phyloP scores from a whole-genome alignment of 2,888 invertebrate species.

The Napeogenes inachia region DNA sequence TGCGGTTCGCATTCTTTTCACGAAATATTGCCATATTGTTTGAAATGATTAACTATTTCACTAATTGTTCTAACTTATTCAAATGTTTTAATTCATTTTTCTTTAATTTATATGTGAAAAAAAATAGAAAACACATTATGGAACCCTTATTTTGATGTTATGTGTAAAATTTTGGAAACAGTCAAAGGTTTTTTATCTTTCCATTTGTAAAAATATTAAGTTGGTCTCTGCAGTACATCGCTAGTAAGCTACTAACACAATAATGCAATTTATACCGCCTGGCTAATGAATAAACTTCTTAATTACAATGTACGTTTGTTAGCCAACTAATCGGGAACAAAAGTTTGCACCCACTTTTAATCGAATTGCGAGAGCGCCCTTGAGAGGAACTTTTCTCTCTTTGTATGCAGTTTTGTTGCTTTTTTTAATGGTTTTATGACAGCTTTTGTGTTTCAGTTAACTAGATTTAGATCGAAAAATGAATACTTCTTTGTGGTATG shows the following conservation, averaged over 20 bases:
- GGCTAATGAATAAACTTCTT: conserved; percentile 14
- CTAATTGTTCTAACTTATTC: too few relatives aligned
- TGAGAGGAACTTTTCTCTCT: conserved; percentile 3
- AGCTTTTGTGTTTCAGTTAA: conserved; percentile 5
- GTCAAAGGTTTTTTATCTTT: background rate
- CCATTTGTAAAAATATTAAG: background rate
- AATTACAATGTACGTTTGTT: conserved; percentile 14
- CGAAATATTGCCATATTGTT: background rate
- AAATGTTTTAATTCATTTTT: too few relatives aligned
- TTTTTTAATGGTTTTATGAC: conserved; percentile 5
- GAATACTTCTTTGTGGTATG: background rate
- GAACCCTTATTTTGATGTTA: background rate
- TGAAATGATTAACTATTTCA: background rate
- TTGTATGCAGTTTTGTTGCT: conserved; percentile 9
- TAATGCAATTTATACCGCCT: conserved; percentile 7
- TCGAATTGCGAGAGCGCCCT: conserved; percentile 19
- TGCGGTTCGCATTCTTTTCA: conserved; percentile 12
- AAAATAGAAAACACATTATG: background rate
- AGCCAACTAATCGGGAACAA: conserved; percentile 20
- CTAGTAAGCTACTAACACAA: background rate
- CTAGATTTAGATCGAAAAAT: conserved; percentile 5
- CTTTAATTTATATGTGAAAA: too few relatives aligned
- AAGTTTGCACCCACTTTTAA: conserved; percentile 20
- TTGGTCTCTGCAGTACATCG: background rate
- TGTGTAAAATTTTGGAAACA: background rate